Conservation (phyloP, 1,140 invertebrate genomes). For the Formica exsecta region DNA sequence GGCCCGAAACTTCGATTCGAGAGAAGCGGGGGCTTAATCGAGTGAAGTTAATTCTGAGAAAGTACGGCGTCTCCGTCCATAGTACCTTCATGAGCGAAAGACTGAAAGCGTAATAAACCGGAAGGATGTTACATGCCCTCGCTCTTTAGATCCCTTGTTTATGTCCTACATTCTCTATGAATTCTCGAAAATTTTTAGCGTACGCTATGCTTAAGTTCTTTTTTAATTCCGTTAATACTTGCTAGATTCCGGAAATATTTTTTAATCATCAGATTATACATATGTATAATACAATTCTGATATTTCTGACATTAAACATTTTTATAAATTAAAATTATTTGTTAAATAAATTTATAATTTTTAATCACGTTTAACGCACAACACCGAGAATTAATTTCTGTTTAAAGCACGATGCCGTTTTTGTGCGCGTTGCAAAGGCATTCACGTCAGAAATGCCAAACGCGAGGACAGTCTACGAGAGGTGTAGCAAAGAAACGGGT, state of each 20-base stretch:
- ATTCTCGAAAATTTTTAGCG: not conserved
- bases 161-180: not conserved
- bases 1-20: constrained; percentile 73
- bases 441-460: constrained; percentile 17
- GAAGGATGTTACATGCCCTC: not conserved
- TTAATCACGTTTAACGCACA: not conserved
- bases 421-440: not conserved
- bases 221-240: not conserved
- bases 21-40: constrained; percentile 74
- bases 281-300: not conserved
- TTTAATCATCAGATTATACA: not conserved
- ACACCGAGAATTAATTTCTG: constrained; percentile 31
- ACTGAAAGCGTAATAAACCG: constrained; percentile 37
- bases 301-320: not conserved
- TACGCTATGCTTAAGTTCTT: not conserved
- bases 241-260: not conserved
- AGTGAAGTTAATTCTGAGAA: constrained; percentile 80
- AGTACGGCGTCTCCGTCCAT: constrained; percentile 68
- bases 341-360: not conserved
- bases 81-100: constrained; percentile 11
- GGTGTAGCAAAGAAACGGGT: constrained; percentile 39
- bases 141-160: not conserved
- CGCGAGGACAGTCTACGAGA: not conserved
- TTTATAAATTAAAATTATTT: not conserved
- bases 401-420: not conserved